Evolutionary conservation across 2,888 invertebrate genomes (phyloP).

Genomic region (Diabrotica balteata): DNA sequence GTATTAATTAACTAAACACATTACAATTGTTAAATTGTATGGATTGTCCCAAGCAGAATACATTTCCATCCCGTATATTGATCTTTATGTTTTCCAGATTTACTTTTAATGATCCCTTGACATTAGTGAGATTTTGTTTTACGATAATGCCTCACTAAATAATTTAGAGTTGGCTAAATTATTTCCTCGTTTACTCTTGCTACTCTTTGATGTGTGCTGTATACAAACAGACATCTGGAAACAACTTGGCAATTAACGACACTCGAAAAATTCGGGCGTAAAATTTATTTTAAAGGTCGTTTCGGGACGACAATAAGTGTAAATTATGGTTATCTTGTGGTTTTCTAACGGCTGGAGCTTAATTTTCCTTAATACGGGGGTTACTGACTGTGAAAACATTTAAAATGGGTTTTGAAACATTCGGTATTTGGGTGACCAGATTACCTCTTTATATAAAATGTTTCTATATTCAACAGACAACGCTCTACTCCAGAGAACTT

Average conservation of each 20-base stretch:
- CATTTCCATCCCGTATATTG: constrained; percentile 8
- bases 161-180: constrained; percentile 48
- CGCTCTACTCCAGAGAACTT: too few species aligned
- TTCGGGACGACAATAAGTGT: constrained; percentile 28
- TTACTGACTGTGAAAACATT: background rate
- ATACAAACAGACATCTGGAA: constrained; percentile 46
- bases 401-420: too few species aligned
- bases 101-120: constrained; percentile 53
- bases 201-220: constrained; percentile 44
- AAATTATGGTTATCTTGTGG: constrained; percentile 33
- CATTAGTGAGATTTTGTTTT: constrained; percentile 48
- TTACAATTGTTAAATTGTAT: too few species aligned
- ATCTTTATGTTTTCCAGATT: constrained; percentile 47
- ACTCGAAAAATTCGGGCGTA: constrained; percentile 15
- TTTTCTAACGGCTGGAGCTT: constrained; percentile 16
- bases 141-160: constrained; percentile 49
- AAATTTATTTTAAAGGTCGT: constrained; percentile 33
- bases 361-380: constrained; percentile 13
- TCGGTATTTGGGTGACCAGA: too few species aligned
- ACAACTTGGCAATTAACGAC: constrained; percentile 44
- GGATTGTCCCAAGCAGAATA: too few species aligned
- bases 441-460: too few species aligned
- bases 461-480: too few species aligned
- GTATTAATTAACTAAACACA: too few species aligned
- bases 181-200: constrained; percentile 45